Conservation (phyloP, 1,140 invertebrate genomes). For the Rhagoletis pomonella region DNA sequence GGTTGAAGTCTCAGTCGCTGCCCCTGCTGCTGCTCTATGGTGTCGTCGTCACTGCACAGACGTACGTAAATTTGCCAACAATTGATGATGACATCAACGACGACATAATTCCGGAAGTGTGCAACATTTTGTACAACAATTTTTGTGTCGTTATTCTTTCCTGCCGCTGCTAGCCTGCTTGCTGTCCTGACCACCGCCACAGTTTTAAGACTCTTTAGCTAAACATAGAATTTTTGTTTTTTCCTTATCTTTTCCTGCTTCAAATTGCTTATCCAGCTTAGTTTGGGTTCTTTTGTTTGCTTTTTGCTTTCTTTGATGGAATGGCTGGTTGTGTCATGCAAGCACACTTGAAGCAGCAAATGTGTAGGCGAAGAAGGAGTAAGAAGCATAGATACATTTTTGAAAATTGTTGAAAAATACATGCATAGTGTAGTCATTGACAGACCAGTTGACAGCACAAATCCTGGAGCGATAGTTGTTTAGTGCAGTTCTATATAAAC, state of each 20-base stretch:
- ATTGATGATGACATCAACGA: conserved; percentile 54
- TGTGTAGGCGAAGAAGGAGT: neutral
- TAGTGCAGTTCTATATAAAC: no score
- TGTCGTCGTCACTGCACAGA: neutral
- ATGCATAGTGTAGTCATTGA: no score
- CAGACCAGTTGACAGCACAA: no score
- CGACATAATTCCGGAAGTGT: conserved; percentile 55
- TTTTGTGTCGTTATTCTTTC: conserved; percentile 48
- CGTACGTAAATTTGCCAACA: conserved; percentile 56
- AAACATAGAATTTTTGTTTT: conserved; percentile 14
- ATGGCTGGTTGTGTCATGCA: neutral
- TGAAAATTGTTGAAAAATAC: no score
- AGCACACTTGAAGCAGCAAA: neutral
- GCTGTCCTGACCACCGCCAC: neutral
- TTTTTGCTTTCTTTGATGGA: neutral
- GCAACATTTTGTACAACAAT: conserved; percentile 50
- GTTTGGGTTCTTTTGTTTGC: neutral
- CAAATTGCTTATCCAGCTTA: conserved; percentile 36
- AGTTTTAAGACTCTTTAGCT: neutral
- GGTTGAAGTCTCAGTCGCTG: neutral
- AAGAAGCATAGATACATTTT: no score
- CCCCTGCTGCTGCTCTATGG: neutral
- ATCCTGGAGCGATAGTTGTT: no score
- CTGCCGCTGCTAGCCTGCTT: neutral
- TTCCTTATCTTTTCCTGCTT: neutral